Conservation (phyloP, 2,113 vertebrate genomes). For the Charina bottae region DNA sequence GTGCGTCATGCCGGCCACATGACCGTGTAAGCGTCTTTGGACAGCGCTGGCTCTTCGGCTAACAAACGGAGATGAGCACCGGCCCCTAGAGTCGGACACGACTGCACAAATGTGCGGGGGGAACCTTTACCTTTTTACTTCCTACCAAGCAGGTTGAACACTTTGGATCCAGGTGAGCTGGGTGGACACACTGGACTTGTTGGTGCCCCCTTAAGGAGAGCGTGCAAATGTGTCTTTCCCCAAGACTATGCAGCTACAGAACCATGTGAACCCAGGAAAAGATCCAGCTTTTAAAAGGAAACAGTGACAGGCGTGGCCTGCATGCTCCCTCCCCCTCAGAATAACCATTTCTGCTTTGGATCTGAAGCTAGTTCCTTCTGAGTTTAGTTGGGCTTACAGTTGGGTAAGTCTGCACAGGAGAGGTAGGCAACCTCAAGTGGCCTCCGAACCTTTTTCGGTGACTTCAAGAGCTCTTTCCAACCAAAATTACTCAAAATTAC, state of each 20-base stretch:
- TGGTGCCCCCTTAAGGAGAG: neutral
- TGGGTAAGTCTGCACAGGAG: neutral
- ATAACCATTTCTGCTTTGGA: neutral
- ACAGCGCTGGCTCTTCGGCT: too few species aligned
- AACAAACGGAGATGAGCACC: too few species aligned
- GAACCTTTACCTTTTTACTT: too few species aligned
- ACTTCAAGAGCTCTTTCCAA: neutral
- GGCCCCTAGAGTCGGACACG: too few species aligned
- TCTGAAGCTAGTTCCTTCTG: neutral
- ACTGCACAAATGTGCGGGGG: too few species aligned
- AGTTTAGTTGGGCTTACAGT: neutral
- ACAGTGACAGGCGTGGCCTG: neutral
- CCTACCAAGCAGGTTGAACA: neutral
- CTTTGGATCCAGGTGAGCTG: neutral
- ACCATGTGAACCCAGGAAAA: neutral
- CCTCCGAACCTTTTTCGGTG: neutral
- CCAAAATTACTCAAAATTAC: neutral
- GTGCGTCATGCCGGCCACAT: too few species aligned
- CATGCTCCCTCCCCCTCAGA: neutral
- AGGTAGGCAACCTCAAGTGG: neutral
- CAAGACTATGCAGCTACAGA: neutral
- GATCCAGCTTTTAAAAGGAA: neutral
- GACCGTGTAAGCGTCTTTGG: too few species aligned
- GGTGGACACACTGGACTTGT: neutral
- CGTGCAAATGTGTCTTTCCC: neutral